A percentile compares a stretch with the other conserved stretches of the same genome.
These are phyloP conservation scores for Bembecia ichneumoniformis DNA, from an alignment of 2,888 invertebrate species.

Conservation along the genomic window DNA sequence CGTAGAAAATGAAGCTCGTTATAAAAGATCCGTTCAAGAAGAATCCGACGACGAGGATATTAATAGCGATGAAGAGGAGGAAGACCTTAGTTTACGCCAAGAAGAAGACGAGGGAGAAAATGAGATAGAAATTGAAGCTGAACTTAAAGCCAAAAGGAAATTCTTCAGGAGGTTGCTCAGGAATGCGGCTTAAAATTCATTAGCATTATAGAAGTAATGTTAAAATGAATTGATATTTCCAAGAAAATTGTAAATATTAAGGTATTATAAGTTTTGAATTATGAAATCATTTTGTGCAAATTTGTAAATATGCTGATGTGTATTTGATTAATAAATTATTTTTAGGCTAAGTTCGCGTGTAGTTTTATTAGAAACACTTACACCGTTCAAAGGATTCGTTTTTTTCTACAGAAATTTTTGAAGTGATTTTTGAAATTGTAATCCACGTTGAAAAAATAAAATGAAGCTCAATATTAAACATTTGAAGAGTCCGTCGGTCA, in stretches of 20 bases:
- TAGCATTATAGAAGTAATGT: conserved; percentile 36
- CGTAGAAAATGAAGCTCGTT: conserved; percentile 2
- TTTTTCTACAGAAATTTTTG: too few species aligned
- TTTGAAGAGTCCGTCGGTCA: too few species aligned
- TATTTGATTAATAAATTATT: neutral
- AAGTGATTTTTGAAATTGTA: too few species aligned
- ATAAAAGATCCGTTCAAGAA: conserved; percentile 9
- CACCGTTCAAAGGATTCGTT: too few species aligned
- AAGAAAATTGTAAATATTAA: neutral
- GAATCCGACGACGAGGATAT: conserved; percentile 6
- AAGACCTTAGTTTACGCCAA: neutral
- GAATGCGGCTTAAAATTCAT: conserved; percentile 31
- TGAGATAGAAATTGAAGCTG: conserved; percentile 5
- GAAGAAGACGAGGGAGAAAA: conserved; percentile 6
- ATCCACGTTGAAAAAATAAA: too few species aligned
- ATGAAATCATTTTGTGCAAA: conserved; percentile 61
- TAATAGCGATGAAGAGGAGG: conserved; percentile 2
- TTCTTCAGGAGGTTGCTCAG: conserved; percentile 36
- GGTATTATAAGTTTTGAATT: neutral
- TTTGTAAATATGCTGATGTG: conserved; percentile 54
- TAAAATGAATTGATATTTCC: conserved; percentile 27
- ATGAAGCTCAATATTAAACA: too few species aligned
- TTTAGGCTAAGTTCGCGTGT: neutral
- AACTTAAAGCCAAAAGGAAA: conserved; percentile 5
- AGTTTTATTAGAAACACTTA: too few species aligned